Evolutionary conservation across 2,797 vertebrate species (phyloP).

Genomic region (Myotis planiceps): DNA sequence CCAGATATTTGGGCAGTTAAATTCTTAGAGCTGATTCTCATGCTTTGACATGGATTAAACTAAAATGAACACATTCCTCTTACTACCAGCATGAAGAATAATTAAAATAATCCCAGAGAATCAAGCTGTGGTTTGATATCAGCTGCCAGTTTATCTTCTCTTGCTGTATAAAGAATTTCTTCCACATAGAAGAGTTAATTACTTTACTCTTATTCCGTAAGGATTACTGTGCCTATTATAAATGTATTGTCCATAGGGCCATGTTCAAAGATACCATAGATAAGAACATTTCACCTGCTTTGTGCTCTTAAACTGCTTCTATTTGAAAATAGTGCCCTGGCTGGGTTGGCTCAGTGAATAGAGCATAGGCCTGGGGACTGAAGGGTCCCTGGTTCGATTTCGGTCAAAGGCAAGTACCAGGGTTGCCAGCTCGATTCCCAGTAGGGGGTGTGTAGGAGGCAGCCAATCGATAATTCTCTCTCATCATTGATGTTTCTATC

Average conservation of each 20-base stretch:
- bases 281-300: neutral
- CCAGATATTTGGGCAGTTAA: slow-evolving; percentile 42
- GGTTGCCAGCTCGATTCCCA: too few species aligned
- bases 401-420: too few species aligned
- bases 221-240: neutral
- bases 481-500: too few species aligned
- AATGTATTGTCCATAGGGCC: neutral
- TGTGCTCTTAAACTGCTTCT: neutral
- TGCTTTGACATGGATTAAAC: slow-evolving; percentile 52
- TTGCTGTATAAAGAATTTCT: slow-evolving; percentile 36
- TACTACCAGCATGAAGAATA: slow-evolving; percentile 72
- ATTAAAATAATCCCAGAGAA: slow-evolving; percentile 72
- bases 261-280: neutral
- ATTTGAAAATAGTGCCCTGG: neutral
- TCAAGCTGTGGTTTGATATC: slow-evolving; percentile 69
- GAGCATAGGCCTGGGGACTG: too few species aligned
- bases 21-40: slow-evolving; percentile 61
- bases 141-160: slow-evolving; percentile 58
- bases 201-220: neutral
- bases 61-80: slow-evolving; percentile 63
- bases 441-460: too few species aligned
- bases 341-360: too few species aligned
- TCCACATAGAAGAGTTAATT: slow-evolving; percentile 14
- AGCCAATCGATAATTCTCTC: too few species aligned
- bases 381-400: too few species aligned